Base-by-base conservation (phyloP, 92 coral and sea anemone genomes). In the Heliopora coerulea region DNA sequence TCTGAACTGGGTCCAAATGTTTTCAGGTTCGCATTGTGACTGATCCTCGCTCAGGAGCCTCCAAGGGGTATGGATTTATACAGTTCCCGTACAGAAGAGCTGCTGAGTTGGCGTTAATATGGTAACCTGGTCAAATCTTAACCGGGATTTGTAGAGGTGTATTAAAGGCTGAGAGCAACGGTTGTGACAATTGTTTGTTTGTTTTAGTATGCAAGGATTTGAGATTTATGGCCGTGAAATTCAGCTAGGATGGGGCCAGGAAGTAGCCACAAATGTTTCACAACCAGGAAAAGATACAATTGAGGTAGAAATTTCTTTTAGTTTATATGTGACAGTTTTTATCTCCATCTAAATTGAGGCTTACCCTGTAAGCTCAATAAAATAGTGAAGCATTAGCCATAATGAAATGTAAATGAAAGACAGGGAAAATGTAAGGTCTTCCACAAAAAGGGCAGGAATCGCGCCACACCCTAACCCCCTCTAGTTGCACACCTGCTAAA, bases 181-280 rank as follows among this genome's bases (percentile, higher is more conserved):
- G n/a, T n/a, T n/a, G n/a, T n/a, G n/a, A n/a, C n/a, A n/a, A n/a
- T 37, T 37, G 4, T 37, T 37, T 11, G 42, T 37, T 37, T 37
- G 42, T 46, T 26, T 19, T 41, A 87, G 91, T 57, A 84, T 87
- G 86, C 91, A 87, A 79, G 86, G 78, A 21, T 87, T 87, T 80
- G 88, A 87, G 25, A 70, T 87, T 0, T 75, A 54, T 76, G 88
- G 86, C 12, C 78, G 79, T 31, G 56, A 58, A 19, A 83, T 87
- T 73, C 91, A 84, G 82, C 73, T 87, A 13, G 91, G 91, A 30
- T 87, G 91, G 91, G 91, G 91, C 1, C 88, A 80, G 46, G 88
- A 79, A 59, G 70, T 21, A 42, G 65, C 18, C 8, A 61, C n/a
- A 50, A 74, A 8, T 62, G n/a, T 46, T 15, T 15, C n/a, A 46